These are phyloP conservation scores for Chesias legatella DNA, from an alignment of 2,888 invertebrate genomes.

Conservation along the genomic window DNA sequence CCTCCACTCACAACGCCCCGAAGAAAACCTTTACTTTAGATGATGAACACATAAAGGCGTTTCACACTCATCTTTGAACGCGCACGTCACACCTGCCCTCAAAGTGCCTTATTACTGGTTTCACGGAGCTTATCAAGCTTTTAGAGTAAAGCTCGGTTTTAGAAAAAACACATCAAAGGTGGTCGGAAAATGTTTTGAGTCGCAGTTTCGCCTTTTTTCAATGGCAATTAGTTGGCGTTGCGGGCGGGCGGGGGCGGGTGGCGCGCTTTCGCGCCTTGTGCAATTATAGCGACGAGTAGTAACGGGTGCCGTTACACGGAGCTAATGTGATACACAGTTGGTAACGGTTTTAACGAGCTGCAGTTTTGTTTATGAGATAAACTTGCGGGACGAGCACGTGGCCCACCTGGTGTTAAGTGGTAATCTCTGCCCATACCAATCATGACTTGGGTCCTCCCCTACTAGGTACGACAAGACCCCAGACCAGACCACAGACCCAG, in stretches of 20 bases:
- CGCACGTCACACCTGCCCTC: slow-evolving; percentile 63
- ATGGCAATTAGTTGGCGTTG: slow-evolving; percentile 81
- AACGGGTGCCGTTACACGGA: slow-evolving; percentile 15
- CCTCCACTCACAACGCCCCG: slow-evolving; percentile 36
- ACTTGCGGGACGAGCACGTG: too few species aligned
- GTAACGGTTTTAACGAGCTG: too few species aligned
- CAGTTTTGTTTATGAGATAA: too few species aligned
- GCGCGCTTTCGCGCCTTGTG: slow-evolving; percentile 68
- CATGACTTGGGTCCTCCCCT: too few species aligned
- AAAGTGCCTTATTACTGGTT: slow-evolving; percentile 75
- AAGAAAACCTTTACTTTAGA: slow-evolving; percentile 52
- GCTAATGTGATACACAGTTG: too few species aligned
- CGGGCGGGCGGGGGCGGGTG: too few species aligned
- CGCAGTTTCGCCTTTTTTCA: slow-evolving; percentile 80
- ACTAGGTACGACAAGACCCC: too few species aligned
- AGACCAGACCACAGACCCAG: too few species aligned
- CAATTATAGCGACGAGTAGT: slow-evolving; percentile 68
- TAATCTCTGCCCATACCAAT: too few species aligned
- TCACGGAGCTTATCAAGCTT: slow-evolving; percentile 73
- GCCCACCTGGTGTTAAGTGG: too few species aligned
- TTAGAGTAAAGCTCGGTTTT: slow-evolving; percentile 55
- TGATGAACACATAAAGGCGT: slow-evolving; percentile 44
- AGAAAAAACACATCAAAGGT: slow-evolving; percentile 73
- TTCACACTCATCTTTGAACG: slow-evolving; percentile 55
- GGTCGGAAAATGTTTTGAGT: slow-evolving; percentile 71